Evolutionary conservation across 2,797 vertebrate species (phyloP).

Genomic region (Basileuterus tristriatus): DNA sequence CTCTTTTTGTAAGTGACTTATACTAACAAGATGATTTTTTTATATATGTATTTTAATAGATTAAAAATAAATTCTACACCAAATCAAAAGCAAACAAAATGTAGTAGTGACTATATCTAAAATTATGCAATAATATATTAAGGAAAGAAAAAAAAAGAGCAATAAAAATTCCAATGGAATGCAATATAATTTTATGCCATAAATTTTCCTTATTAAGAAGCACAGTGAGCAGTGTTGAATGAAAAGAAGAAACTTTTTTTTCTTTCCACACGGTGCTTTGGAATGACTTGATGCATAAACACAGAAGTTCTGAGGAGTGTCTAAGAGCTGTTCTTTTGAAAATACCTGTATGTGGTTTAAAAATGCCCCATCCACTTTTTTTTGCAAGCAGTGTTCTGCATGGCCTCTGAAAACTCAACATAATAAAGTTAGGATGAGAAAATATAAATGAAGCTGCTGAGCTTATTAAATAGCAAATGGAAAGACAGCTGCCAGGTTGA

Average conservation of each 20-base stretch:
- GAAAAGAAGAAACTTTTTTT: neutral
- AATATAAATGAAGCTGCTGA: neutral
- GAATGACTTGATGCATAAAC: neutral
- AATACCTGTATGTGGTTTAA: neutral
- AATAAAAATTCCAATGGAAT: neutral
- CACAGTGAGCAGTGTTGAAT: neutral
- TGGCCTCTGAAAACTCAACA: neutral
- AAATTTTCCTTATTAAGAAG: neutral
- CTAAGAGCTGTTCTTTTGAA: neutral
- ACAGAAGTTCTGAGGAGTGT: neutral
- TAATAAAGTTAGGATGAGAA: neutral
- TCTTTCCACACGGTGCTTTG: neutral
- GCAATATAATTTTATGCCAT: neutral
- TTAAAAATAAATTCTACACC: neutral
- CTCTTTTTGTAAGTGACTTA: neutral
- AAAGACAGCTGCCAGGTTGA: constrained; percentile 17
- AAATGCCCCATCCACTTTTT: neutral
- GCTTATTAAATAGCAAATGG: neutral
- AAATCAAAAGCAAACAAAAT: neutral
- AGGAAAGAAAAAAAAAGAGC: neutral
- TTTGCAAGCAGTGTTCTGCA: neutral
- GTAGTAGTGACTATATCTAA: neutral
- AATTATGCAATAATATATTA: neutral
- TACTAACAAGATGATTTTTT: neutral
- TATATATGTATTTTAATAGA: neutral